These are phyloP conservation scores for Pagetopsis macropterus DNA, from an alignment of 2,797 vertebrate species.

Conservation along the genomic window DNA sequence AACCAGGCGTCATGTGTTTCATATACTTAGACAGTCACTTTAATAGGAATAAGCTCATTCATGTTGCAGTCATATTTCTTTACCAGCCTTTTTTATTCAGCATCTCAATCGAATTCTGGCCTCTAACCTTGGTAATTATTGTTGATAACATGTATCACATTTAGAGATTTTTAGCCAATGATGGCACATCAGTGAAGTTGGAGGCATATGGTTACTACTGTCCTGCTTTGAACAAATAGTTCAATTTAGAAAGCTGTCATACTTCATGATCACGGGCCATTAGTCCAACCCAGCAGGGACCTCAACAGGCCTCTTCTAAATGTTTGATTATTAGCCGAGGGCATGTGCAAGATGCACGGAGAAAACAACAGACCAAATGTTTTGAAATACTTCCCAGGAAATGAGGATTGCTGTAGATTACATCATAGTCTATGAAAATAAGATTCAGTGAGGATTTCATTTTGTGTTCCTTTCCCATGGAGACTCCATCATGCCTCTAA, in stretches of 20 bases:
- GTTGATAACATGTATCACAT: conserved; percentile 8
- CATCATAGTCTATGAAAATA: not conserved
- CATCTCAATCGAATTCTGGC: not conserved
- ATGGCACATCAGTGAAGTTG: conserved; percentile 29
- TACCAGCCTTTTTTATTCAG: not conserved
- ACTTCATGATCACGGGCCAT: conserved; percentile 50
- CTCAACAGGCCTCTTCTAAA: conserved; percentile 27
- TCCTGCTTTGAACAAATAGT: conserved; percentile 59
- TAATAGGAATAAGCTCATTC: not conserved
- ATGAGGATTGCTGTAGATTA: conserved; percentile 18
- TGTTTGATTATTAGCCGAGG: conserved; percentile 41
- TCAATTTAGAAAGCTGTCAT: conserved; percentile 56
- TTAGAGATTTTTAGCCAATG: conserved; percentile 8
- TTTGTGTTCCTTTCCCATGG: conserved; percentile 17
- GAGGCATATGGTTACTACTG: conserved; percentile 28
- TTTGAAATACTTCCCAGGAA: conserved; percentile 34
- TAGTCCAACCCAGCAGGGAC: conserved; percentile 55
- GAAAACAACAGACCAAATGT: conserved; percentile 2
- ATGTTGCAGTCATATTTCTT: not conserved
- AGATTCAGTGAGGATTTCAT: not conserved
- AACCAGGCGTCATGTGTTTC: conserved; percentile 3
- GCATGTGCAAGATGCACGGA: conserved; percentile 19
- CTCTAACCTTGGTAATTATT: not conserved
- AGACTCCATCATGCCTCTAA: not conserved
- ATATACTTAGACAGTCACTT: not conserved